A percentile compares a stretch with the other conserved stretches of the same genome.
phyloP scores from a whole-genome alignment of 2,797 vertebrate species.

The Acrossocheilus wenchowensis region DNA sequence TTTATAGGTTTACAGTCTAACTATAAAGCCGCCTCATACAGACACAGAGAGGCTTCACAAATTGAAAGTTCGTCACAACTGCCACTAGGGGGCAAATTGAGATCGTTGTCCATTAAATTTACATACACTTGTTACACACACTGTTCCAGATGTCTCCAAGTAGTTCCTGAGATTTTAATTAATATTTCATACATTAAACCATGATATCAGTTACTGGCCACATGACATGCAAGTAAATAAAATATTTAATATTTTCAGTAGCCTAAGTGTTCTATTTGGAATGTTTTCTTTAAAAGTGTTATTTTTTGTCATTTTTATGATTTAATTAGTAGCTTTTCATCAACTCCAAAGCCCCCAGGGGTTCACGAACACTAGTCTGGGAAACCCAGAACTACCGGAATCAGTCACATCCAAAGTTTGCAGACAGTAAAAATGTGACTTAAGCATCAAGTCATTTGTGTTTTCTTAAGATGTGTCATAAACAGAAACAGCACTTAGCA shows the following conservation, averaged over 20 bases:
- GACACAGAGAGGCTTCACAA: neutral
- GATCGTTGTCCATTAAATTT: neutral
- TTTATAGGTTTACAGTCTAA: constrained; percentile 2
- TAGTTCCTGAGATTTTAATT: no score
- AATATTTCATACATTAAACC: no score
- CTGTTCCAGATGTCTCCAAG: neutral
- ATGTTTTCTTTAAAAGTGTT: neutral
- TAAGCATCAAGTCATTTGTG: neutral
- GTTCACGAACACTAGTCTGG: neutral
- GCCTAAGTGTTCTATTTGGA: neutral
- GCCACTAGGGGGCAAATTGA: constrained; percentile 18
- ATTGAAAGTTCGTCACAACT: neutral
- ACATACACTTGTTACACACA: neutral
- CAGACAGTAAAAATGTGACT: neutral
- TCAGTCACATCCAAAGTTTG: neutral
- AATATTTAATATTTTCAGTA: neutral
- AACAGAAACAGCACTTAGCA: no score
- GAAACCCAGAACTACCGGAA: neutral
- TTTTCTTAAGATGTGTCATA: no score
- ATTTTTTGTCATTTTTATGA: neutral
- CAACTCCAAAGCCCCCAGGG: neutral
- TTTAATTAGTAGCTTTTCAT: neutral
- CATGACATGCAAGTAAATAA: neutral
- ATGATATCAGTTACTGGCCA: no score
- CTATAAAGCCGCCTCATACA: neutral